These are phyloP conservation scores for Taenaris catops DNA, from an alignment of 2,888 invertebrate species.

Conservation along the genomic window DNA sequence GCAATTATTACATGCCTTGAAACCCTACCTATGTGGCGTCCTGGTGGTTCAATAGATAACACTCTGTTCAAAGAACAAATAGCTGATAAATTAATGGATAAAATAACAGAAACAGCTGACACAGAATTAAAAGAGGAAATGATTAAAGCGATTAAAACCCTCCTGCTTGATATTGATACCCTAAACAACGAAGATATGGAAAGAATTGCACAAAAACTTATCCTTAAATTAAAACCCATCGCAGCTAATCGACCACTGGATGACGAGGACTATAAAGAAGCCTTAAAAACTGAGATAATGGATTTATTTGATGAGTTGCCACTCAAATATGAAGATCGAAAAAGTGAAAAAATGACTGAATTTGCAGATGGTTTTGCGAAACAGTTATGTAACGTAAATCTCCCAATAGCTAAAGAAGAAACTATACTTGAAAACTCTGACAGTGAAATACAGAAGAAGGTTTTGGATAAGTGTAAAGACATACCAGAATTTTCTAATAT, in stretches of 20 bases:
- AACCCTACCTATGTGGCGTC: conserved; percentile 17
- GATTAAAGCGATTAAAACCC: conserved; percentile 2
- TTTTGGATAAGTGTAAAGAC: conserved; percentile 4
- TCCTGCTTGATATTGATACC: conserved; percentile 1
- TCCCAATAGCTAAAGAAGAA: conserved; percentile 1
- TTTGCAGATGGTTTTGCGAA: conserved; percentile 11
- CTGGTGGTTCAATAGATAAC: conserved; percentile 5
- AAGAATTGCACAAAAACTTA: conserved; percentile 3
- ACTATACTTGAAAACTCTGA: neutral
- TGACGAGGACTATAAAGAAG: conserved; percentile 7
- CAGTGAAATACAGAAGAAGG: conserved; percentile 1
- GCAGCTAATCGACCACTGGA: neutral
- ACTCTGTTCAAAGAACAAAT: conserved; percentile 7
- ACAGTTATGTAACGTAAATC: conserved; percentile 5
- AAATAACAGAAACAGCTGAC: conserved; percentile 4
- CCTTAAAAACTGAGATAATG: conserved; percentile 6
- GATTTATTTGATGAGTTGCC: conserved; percentile 10
- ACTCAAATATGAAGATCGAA: conserved; percentile 1
- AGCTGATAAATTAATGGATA: conserved; percentile 14
- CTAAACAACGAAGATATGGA: neutral
- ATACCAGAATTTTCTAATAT: conserved; percentile 8
- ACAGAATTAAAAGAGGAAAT: conserved; percentile 5
- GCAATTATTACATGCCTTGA: conserved; percentile 15
- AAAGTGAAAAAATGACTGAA: neutral
- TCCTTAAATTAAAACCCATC: conserved; percentile 2